Percentiles rank a stretch among this genome's conserved stretches.
These are phyloP conservation scores for Dendrolimus punctatus DNA, from an alignment of 1,140 invertebrate genomes.

Conservation along the genomic window DNA sequence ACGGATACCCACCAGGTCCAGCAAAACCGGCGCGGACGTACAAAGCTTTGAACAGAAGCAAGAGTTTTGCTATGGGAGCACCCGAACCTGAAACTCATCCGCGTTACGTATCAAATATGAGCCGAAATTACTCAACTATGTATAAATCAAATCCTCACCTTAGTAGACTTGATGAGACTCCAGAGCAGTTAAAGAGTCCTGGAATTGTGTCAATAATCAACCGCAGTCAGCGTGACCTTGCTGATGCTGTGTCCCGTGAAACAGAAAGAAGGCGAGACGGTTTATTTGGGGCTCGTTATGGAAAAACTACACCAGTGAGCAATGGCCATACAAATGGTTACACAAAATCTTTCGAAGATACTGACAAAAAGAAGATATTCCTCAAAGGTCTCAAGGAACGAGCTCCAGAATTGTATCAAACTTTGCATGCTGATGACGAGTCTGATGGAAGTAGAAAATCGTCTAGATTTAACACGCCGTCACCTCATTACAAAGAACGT, in stretches of 20 bases:
- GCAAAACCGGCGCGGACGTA: conserved; percentile 83
- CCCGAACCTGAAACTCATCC: conserved; percentile 58
- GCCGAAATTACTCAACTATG: conserved; percentile 66
- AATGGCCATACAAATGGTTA: conserved; percentile 66
- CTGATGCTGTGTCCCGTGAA: conserved; percentile 65
- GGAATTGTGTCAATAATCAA: conserved; percentile 88
- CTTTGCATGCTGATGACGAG: conserved; percentile 77
- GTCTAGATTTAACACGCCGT: conserved; percentile 58
- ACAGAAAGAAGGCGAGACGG: conserved; percentile 65
- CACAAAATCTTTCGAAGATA: conserved; percentile 62
- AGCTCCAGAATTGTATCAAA: conserved; percentile 83
- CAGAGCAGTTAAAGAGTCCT: conserved; percentile 85
- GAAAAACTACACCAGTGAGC: conserved; percentile 65
- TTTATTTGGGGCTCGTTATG: conserved; percentile 69
- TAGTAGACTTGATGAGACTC: conserved; percentile 77
- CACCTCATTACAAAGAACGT: conserved; percentile 58
- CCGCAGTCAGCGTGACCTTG: conserved; percentile 83
- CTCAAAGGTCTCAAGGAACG: conserved; percentile 80
- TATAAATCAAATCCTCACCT: conserved; percentile 86
- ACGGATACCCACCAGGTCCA: conserved; percentile 72
- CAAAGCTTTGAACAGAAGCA: conserved; percentile 83
- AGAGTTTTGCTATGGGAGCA: conserved; percentile 88
- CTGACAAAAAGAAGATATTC: conserved; percentile 79
- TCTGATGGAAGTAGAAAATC: conserved; percentile 61
- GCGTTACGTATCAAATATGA: conserved; percentile 60